Evolutionary conservation across 1,140 invertebrate species (phyloP).

Genomic region (Macrosteles quadrilineatus): DNA sequence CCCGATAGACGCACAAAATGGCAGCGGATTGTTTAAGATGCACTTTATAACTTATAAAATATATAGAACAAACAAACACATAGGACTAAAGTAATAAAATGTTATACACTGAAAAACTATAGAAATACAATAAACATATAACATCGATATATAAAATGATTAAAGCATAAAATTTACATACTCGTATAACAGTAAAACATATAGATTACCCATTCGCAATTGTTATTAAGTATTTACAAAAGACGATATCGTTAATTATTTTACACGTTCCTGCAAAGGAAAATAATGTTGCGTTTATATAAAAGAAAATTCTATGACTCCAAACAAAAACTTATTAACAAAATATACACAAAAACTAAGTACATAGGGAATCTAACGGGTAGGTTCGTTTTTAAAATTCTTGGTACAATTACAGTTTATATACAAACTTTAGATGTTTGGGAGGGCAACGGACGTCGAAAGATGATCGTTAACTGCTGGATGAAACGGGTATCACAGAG

Average conservation of each 20-base stretch:
- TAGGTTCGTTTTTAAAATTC: background rate
- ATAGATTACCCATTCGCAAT: background rate
- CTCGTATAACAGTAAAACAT: constrained; percentile 1
- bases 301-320: background rate
- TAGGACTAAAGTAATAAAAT: constrained; percentile 16
- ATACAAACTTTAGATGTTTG: background rate
- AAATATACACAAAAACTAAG: background rate
- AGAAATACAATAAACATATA: constrained; percentile 11
- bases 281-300: background rate
- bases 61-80: background rate
- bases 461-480: constrained; percentile 13
- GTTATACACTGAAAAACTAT: background rate
- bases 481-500: constrained; percentile 16
- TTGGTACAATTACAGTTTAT: background rate
- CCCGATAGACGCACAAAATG: background rate
- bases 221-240: background rate
- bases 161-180: constrained; percentile 13
- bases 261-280: background rate
- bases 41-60: background rate
- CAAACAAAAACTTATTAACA: background rate
- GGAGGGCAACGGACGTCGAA: background rate
- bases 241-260: background rate
- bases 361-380: background rate
- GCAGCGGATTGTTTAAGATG: background rate
- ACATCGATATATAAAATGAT: constrained; percentile 16